Base-by-base conservation (phyloP, 2,113 vertebrate genomes). In the Butastur rufipennis region DNA sequence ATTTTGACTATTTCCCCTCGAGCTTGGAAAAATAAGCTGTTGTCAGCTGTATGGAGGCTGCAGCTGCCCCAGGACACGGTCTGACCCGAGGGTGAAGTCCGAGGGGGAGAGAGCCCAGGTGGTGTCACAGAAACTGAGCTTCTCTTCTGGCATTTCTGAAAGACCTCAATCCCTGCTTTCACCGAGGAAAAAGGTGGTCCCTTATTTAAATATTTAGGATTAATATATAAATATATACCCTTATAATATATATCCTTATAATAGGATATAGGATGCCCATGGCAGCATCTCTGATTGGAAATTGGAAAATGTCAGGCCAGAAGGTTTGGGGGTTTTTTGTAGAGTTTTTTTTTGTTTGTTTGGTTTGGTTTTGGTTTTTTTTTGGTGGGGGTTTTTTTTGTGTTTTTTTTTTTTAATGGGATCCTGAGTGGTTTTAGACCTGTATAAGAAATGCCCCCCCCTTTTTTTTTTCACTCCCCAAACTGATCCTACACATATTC, bases 381-480 rank as follows among this genome's bases (percentile, higher is more conserved):
- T 45, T 18, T 45, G 4, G 43, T 9, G 36, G 36, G 36, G 17
- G 7, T 2, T 4, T 19, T 45, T 45, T 23, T 23, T 48, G 6
- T 10, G 3, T 12, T 48, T 23, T 3, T 48, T 48, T 16, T 59
- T 75, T 56, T 18, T 1, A 11, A 47, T 47, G 45, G 20, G 45
- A 47, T 22, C 47, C 47, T 22, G 20, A 11, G 47, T 47, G 47
- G 47, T 47, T 47, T 47, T 47, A 47, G 20, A 47, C 20, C 20
- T 47, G 47, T 47, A 47, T 47, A 22, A 47, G 47, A 12, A 20
- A 47, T 47, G 45, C 20, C 47, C 45, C 43, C 45, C 21, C 11
- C 1, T 3, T 47, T 47, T 0, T 5, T 16, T 63, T 72, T 40
- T 14, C 18, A 32, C 4, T 75, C 15, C 16, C 25, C 1, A 34